phyloP scores from a whole-genome alignment of 2,888 invertebrate genomes.

The Gortyna flavago region DNA sequence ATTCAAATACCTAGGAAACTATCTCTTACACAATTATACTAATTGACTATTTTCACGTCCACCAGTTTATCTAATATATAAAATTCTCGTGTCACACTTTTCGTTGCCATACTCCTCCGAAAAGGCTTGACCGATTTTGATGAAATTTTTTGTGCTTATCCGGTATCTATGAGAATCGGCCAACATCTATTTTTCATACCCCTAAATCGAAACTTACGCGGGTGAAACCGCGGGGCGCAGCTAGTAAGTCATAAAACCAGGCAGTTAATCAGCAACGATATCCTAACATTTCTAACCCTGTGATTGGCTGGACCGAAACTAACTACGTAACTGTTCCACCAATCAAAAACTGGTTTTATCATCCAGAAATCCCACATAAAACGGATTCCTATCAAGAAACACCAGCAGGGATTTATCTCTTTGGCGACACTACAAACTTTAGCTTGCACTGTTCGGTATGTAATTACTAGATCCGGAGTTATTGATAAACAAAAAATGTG shows the following conservation, averaged over 20 bases:
- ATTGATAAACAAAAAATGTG: too few species aligned
- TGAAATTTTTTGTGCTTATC: too few species aligned
- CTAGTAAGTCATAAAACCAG: conserved; percentile 37
- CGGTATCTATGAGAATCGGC: too few species aligned
- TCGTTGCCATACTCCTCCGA: too few species aligned
- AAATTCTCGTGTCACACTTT: too few species aligned
- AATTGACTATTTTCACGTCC: conserved; percentile 26
- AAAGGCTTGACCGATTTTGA: too few species aligned
- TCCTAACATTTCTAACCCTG: conserved; percentile 22
- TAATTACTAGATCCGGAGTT: background rate
- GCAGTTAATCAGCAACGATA: conserved; percentile 31
- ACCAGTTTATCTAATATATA: too few species aligned
- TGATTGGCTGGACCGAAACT: conserved; percentile 20
- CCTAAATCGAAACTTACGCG: too few species aligned
- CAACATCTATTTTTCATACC: too few species aligned
- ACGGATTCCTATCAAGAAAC: conserved; percentile 31
- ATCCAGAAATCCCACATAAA: conserved; percentile 43
- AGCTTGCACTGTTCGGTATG: background rate
- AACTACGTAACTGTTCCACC: conserved; percentile 31
- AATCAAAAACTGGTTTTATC: conserved; percentile 44
- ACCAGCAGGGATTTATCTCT: conserved; percentile 24
- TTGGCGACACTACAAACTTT: conserved; percentile 21
- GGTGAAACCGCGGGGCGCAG: too few species aligned
- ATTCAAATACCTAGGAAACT: background rate
- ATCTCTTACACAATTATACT: conserved; percentile 5